Percentiles rank a stretch among this genome's conserved stretches.
Conservation (phyloP, 2,888 invertebrate species). For the Plebejus melissa region DNA sequence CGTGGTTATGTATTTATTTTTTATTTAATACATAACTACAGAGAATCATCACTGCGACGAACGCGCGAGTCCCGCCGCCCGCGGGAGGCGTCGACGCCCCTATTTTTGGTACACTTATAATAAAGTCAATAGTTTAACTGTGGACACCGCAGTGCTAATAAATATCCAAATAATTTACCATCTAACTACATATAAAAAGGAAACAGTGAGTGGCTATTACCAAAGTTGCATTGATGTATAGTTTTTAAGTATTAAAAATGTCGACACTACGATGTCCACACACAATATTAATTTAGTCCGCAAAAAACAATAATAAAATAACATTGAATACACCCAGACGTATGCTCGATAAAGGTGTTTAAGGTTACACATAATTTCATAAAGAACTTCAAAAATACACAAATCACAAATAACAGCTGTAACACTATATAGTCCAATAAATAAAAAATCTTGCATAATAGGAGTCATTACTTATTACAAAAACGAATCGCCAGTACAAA, state of each 20-base stretch:
- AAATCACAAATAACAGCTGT: not conserved
- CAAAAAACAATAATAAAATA: constrained; percentile 10
- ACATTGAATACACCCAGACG: constrained; percentile 25
- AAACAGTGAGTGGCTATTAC: not conserved
- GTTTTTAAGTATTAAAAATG: not conserved
- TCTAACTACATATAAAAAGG: not conserved
- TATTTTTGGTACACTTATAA: constrained; percentile 66
- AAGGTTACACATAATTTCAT: not conserved
- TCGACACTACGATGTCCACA: constrained; percentile 22
- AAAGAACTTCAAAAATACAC: not conserved
- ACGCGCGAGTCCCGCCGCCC: constrained; percentile 37
- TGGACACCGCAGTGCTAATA: constrained; percentile 30
- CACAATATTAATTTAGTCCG: constrained; percentile 21
- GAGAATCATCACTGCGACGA: constrained; percentile 60
- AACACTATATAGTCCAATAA: not conserved
- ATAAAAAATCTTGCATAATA: not conserved
- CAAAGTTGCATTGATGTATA: not conserved
- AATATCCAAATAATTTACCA: constrained; percentile 15
- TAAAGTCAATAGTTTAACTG: constrained; percentile 25
- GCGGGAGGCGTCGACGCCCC: constrained; percentile 41
- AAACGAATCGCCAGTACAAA: not conserved
- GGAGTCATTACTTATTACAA: not conserved
- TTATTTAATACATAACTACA: constrained; percentile 71
- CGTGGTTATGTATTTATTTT: constrained; percentile 59
- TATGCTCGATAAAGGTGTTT: not conserved